Evolutionary conservation across 1,140 invertebrate species (phyloP).

Genomic region (Drosophila serrata): DNA sequence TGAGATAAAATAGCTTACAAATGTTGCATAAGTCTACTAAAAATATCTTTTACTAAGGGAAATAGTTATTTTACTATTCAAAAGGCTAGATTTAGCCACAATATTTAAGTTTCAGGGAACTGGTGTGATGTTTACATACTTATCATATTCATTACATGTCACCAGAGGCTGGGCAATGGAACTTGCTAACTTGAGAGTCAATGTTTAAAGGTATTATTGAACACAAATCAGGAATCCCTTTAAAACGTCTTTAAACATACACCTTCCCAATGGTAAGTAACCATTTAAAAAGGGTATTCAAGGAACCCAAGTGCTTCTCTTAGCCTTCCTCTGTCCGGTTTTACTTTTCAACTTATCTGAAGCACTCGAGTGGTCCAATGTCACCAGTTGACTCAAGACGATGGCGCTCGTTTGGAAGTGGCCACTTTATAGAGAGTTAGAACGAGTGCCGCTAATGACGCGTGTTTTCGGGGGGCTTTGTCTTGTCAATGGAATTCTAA

Average conservation of each 20-base stretch:
- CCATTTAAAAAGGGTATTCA: background rate
- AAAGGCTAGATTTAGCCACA: too few relatives aligned
- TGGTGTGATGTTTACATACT: too few relatives aligned
- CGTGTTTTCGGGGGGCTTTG: constrained; percentile 30
- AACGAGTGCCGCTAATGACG: constrained; percentile 41
- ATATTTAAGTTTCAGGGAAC: too few relatives aligned
- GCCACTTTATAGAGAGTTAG: constrained; percentile 22
- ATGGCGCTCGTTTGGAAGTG: constrained; percentile 23
- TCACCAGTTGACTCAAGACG: constrained; percentile 4
- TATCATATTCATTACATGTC: too few relatives aligned
- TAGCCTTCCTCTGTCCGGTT: background rate
- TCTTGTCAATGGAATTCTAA: constrained; percentile 35
- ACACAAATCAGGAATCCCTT: background rate
- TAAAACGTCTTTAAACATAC: background rate
- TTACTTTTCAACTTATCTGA: constrained; percentile 13
- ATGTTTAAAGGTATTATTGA: too few relatives aligned
- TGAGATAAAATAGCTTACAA: too few relatives aligned
- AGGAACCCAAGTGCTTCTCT: background rate
- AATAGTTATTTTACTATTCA: too few relatives aligned
- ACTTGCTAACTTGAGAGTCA: too few relatives aligned
- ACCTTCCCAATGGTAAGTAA: background rate
- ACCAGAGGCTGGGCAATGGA: too few relatives aligned
- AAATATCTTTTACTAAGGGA: too few relatives aligned
- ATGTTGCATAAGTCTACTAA: too few relatives aligned
- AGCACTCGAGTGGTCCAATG: constrained; percentile 2